These are phyloP conservation scores for Leptoteleia sp. DNA, from an alignment of 1,140 invertebrate genomes.

Conservation along the genomic window DNA sequence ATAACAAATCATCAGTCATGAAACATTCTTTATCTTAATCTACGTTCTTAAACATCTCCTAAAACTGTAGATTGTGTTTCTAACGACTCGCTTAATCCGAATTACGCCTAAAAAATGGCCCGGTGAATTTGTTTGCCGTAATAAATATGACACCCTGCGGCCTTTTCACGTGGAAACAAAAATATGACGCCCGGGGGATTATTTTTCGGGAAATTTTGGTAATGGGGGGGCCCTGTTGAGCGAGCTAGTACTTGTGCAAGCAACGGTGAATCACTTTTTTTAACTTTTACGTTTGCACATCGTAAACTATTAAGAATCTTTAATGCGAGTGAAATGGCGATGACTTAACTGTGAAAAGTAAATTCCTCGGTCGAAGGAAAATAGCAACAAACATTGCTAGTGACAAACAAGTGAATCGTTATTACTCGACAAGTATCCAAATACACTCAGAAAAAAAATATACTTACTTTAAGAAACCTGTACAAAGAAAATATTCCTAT, in stretches of 20 bases:
- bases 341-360: not conserved
- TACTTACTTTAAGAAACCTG: too few species aligned
- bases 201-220: not conserved
- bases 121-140: conserved; percentile 21
- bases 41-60: conserved; percentile 20
- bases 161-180: not conserved
- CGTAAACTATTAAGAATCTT: conserved; percentile 4
- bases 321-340: not conserved
- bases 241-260: conserved; percentile 9
- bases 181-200: conserved; percentile 4
- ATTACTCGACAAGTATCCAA: too few species aligned
- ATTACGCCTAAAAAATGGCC: conserved; percentile 4
- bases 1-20: conserved; percentile 32
- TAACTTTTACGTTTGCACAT: conserved; percentile 11
- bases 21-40: conserved; percentile 28
- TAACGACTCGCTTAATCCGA: conserved; percentile 24
- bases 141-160: conserved; percentile 2
- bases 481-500: too few species aligned
- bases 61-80: conserved; percentile 6
- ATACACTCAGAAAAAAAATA: too few species aligned
- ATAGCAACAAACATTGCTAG: too few species aligned
- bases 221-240: conserved; percentile 5
- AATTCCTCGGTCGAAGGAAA: too few species aligned
- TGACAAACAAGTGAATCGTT: too few species aligned
- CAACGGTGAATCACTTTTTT: conserved; percentile 4